These are phyloP conservation scores for Sebastes steindachneri DNA, from an alignment of 2,797 vertebrate genomes.

Conservation along the genomic window DNA sequence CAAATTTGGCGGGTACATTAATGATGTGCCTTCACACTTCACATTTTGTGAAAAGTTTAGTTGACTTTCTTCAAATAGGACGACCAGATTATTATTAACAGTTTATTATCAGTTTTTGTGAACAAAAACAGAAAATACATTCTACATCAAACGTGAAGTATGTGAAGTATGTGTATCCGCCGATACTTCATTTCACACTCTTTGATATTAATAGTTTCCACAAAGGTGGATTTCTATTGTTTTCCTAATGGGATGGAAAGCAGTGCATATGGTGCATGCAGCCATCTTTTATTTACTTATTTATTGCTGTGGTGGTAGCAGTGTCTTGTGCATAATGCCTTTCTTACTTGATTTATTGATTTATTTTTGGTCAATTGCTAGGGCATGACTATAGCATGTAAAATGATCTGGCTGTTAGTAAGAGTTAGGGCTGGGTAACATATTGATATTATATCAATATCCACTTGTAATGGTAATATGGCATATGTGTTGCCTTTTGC, in stretches of 20 bases:
- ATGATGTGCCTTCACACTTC: not conserved
- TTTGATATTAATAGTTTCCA: slow-evolving; percentile 5
- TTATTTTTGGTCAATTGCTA: not conserved
- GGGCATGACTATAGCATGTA: not conserved
- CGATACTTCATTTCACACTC: not conserved
- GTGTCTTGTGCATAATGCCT: not conserved
- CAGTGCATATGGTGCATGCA: not conserved
- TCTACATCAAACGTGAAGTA: not conserved
- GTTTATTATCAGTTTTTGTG: not conserved
- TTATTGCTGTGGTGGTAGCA: not conserved
- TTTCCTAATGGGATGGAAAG: not conserved
- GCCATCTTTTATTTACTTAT: not conserved
- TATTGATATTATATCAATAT: too few relatives aligned
- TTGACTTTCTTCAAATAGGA: not conserved
- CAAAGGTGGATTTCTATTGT: not conserved
- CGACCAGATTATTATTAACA: not conserved
- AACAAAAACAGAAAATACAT: not conserved
- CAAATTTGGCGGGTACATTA: not conserved
- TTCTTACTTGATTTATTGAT: not conserved
- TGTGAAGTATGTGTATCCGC: too few relatives aligned
- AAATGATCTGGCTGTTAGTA: not conserved
- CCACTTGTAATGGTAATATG: too few relatives aligned
- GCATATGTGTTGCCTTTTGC: too few relatives aligned
- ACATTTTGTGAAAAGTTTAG: not conserved
- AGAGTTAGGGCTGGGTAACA: not conserved